Percentiles rank a stretch among this genome's conserved stretches.
phyloP scores from a whole-genome alignment of 2,113 vertebrate genomes.

The Colaptes auratus region DNA sequence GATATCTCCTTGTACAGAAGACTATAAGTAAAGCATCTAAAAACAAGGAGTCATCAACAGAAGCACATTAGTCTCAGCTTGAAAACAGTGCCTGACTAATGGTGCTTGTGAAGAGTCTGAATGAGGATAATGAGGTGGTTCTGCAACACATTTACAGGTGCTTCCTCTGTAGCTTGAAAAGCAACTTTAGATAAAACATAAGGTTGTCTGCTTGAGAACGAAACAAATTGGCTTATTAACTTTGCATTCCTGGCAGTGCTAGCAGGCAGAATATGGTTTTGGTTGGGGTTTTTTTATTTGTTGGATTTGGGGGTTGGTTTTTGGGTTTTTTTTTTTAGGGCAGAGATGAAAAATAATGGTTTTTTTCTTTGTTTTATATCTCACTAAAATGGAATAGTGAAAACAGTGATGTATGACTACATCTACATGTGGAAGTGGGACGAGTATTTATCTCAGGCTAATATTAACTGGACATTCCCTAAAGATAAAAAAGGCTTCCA shows the following conservation, averaged over 20 bases:
- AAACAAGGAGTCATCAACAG: not conserved
- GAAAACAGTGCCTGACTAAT: not conserved
- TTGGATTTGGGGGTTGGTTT: too few relatives aligned
- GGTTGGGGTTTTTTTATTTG: too few relatives aligned
- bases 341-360: not conserved
- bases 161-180: conserved; percentile 32
- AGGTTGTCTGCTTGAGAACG: conserved; percentile 48
- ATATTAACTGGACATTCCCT: not conserved
- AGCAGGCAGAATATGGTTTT: not conserved
- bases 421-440: not conserved
- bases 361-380: not conserved
- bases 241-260: conserved; percentile 20
- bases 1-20: not conserved
- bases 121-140: conserved; percentile 47
- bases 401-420: not conserved
- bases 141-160: conserved; percentile 49
- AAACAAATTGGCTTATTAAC: conserved; percentile 64
- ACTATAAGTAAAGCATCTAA: not conserved
- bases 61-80: not conserved
- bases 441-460: not conserved
- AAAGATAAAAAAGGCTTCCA: not conserved
- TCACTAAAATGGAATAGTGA: not conserved
- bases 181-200: conserved; percentile 46
- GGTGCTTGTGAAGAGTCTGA: not conserved
- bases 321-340: too few relatives aligned